phyloP scores from a whole-genome alignment of 2,797 vertebrate genomes.

The Chanos chanos region DNA sequence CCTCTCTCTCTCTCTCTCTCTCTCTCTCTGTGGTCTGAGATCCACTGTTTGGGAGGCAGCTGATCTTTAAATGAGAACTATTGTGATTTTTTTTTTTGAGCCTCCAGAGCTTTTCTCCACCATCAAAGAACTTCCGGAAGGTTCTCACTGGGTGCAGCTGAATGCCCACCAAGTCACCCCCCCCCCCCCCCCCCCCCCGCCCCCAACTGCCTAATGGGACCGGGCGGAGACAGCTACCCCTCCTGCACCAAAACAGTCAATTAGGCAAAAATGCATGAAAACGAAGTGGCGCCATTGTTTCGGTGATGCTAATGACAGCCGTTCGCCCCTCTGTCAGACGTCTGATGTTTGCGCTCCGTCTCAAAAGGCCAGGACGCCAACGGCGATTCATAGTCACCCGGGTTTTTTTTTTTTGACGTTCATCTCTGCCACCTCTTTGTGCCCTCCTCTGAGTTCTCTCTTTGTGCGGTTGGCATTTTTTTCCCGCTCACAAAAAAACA shows the following conservation, averaged over 20 bases:
- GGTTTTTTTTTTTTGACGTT: slow-evolving; percentile 31
- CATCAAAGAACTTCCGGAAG: slow-evolving; percentile 69
- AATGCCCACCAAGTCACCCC: slow-evolving; percentile 65
- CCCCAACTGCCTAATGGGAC: too few relatives aligned
- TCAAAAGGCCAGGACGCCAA: slow-evolving; percentile 61
- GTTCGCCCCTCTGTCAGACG: slow-evolving; percentile 55
- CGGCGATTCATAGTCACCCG: slow-evolving; percentile 64
- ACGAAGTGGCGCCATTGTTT: slow-evolving; percentile 72
- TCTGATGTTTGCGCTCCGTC: slow-evolving; percentile 58
- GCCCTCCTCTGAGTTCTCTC: slow-evolving; percentile 31
- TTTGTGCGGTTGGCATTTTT: too few relatives aligned
- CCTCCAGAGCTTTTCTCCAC: slow-evolving; percentile 66
- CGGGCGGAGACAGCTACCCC: slow-evolving; percentile 44
- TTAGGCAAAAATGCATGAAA: slow-evolving; percentile 77
- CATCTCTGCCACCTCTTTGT: slow-evolving; percentile 54
- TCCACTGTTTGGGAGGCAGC: slow-evolving; percentile 50
- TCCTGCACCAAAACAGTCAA: slow-evolving; percentile 72
- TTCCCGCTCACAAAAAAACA: too few relatives aligned
- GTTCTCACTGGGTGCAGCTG: slow-evolving; percentile 70
- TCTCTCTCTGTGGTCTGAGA: slow-evolving; percentile 58
- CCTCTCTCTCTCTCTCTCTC: slow-evolving; percentile 30
- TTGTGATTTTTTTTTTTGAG: slow-evolving; percentile 48
- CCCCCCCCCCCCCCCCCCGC: slow-evolving; percentile 54
- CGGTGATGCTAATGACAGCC: slow-evolving; percentile 65
- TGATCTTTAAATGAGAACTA: slow-evolving; percentile 62